Conservation (phyloP, 2,113 vertebrate species). For the Vidua macroura region DNA sequence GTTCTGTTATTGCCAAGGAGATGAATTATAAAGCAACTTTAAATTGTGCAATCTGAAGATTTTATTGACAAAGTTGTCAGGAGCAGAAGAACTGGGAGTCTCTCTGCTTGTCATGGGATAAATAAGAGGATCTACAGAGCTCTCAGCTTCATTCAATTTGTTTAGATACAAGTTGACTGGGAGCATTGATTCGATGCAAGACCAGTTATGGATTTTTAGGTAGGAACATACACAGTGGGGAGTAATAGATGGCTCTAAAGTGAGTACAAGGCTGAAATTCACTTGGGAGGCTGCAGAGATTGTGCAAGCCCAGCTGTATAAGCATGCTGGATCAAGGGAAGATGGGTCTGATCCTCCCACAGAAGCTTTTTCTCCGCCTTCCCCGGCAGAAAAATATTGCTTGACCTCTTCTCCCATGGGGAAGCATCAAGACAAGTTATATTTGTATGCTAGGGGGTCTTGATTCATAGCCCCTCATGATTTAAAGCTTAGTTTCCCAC, state of each 20-base stretch:
- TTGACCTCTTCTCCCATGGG: not conserved
- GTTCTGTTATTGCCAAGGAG: constrained; percentile 68
- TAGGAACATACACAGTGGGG: not conserved
- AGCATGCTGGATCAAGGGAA: not conserved
- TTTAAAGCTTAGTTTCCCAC: not conserved
- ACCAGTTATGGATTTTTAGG: constrained; percentile 70
- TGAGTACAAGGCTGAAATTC: constrained; percentile 10
- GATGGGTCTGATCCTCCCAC: not conserved
- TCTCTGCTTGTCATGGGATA: constrained; percentile 70
- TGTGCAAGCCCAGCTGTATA: not conserved
- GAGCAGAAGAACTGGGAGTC: constrained; percentile 61
- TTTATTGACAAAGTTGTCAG: constrained; percentile 80
- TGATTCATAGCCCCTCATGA: not conserved
- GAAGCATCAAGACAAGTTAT: not conserved
- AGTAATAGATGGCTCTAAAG: constrained; percentile 35
- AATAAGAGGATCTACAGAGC: constrained; percentile 66
- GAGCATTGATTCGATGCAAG: constrained; percentile 68
- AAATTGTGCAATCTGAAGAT: constrained; percentile 64
- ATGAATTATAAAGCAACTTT: constrained; percentile 75
- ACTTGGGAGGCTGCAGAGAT: not conserved
- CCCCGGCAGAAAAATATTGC: not conserved
- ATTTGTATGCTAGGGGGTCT: not conserved
- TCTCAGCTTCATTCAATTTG: constrained; percentile 73
- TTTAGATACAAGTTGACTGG: constrained; percentile 71
- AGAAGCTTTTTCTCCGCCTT: not conserved